Percentiles rank a stretch among this genome's conserved stretches.
Evolutionary conservation across 2,113 vertebrate species (phyloP).

Genomic region (Abramis brama): DNA sequence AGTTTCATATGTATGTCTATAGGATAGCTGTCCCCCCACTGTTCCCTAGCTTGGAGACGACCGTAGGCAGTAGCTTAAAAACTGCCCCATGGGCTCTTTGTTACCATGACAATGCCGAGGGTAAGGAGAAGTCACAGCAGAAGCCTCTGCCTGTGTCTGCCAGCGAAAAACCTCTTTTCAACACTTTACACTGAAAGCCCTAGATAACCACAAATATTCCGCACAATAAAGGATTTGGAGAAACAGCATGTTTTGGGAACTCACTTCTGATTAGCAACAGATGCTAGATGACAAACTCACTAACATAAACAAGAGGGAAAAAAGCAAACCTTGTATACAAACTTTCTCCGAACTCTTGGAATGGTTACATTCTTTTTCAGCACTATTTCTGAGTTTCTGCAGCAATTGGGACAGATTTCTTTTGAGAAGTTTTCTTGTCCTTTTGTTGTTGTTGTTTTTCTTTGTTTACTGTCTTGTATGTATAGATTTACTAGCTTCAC

Average conservation of each 20-base stretch:
- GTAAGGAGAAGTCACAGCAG: conserved; percentile 61
- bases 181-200: conserved; percentile 33
- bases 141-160: conserved; percentile 54
- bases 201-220: conserved; percentile 63
- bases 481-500: neutral
- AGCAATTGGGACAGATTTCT: neutral
- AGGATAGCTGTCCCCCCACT: conserved; percentile 37
- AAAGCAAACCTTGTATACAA: neutral
- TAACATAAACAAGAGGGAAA: conserved; percentile 9
- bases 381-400: neutral
- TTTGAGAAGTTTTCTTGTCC: neutral
- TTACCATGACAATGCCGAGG: conserved; percentile 71
- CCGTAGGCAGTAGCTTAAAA: conserved; percentile 54
- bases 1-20: conserved; percentile 59
- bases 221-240: conserved; percentile 56
- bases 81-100: conserved; percentile 60
- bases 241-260: conserved; percentile 48
- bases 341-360: neutral
- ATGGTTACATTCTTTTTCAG: neutral
- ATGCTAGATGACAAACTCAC: conserved; percentile 47
- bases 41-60: conserved; percentile 56
- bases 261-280: conserved; percentile 56
- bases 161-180: conserved; percentile 46
- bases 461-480: neutral
- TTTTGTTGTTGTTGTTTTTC: neutral